Base-by-base conservation (phyloP, 2,888 invertebrate species). In the Hypolimnas misippus region DNA sequence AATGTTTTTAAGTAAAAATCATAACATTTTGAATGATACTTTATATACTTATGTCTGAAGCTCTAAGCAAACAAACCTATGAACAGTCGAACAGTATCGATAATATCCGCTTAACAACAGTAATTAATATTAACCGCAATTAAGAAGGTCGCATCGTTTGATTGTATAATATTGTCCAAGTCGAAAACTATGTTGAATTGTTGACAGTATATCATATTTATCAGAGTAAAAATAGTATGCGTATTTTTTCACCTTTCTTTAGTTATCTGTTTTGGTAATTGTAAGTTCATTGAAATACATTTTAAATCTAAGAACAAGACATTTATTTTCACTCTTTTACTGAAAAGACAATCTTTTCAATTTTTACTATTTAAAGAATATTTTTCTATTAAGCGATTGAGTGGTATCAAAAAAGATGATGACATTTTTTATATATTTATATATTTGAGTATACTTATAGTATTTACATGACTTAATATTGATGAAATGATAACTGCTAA, bases 51-150 rank as follows among this genome's bases (percentile, higher is more conserved):
- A 50, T 53, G 42, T 49, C 29, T 55, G 40, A 59, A 58, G 57
- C 44, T 51, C 42, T 55, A 16, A 61, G 42, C 40, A 51, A 61
- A 61, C 55, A 57, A 63, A 50, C 31, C 50, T 63, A 57, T 44
- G 54, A n/a, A n/a, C n/a, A n/a, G n/a, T n/a, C 57, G 58, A 53
- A 53, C 66, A 54, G 52, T 63, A 63, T 66, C 59, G 72, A 75
- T 71, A 73, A 77, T 76, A 84, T 87, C 86, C 88, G 85, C 83
- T 73, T 85, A 72, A 82, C 74, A 80, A 87, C 87, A 71, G 70
- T 64, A 66, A 68, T 79, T 82, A 82, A 81, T 79, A 63, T 58
- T 70, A 69, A 73, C 65, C 56, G 70, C 69, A 58, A 67, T 70
- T 62, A 63, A 68, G 65, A 73, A 73, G 75, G 74, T 76, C 73